These are phyloP conservation scores for Leucoraja ocellata DNA, from an alignment of 2,797 vertebrate species.

Conservation along the genomic window DNA sequence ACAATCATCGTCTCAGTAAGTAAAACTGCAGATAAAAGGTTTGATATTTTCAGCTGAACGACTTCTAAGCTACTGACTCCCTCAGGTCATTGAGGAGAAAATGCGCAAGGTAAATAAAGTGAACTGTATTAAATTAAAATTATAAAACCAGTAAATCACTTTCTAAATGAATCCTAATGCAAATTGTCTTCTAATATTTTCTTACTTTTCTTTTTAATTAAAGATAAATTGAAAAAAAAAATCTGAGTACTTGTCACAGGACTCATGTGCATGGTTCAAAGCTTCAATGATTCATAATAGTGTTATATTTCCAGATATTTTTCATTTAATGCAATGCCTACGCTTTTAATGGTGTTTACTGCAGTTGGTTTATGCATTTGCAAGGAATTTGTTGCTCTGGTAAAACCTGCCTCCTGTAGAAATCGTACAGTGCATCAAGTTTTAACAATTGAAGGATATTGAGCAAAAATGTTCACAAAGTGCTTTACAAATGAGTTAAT, in stretches of 20 bases:
- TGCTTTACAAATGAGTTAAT: not conserved
- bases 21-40: not conserved
- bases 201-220: not conserved
- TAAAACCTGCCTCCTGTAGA: not conserved
- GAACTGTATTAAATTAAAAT: not conserved
- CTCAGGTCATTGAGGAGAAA: not conserved
- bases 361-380: not conserved
- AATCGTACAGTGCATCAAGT: conserved; percentile 78
- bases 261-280: not conserved
- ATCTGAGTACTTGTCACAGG: not conserved
- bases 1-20: not conserved
- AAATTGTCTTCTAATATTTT: conserved; percentile 3
- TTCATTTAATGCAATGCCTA: not conserved
- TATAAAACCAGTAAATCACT: not conserved
- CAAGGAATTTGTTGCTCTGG: too few relatives aligned
- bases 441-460: conserved; percentile 98
- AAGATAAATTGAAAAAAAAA: not conserved
- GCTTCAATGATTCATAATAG: not conserved
- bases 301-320: not conserved
- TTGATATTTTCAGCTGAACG: not conserved
- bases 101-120: not conserved
- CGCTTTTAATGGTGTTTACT: not conserved
- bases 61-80: not conserved
- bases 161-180: not conserved
- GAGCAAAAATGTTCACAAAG: conserved; percentile 56